Percentiles rank a stretch among this genome's conserved stretches.
Conservation (phyloP, 2,888 invertebrate genomes). For the Zhuqinia jingwanae region DNA sequence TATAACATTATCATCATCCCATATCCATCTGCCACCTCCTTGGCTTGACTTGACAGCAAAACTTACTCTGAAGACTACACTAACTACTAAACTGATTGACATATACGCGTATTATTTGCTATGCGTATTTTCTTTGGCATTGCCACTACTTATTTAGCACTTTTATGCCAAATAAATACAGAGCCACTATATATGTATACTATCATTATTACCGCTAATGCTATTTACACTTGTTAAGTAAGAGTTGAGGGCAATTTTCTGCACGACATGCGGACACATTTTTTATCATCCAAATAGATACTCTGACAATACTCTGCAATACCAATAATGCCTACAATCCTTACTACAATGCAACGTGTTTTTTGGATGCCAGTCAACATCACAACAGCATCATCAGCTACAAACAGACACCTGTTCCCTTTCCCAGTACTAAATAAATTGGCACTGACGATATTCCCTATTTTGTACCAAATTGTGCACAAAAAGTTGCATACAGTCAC, state of each 20-base stretch:
- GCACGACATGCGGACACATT: slow-evolving; percentile 20
- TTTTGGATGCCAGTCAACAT: slow-evolving; percentile 12
- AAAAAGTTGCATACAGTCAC: too few species aligned
- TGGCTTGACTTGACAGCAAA: neutral
- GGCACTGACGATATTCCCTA: slow-evolving; percentile 1
- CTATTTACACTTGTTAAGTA: slow-evolving; percentile 10
- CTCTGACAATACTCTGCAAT: too few species aligned
- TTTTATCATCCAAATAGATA: too few species aligned
- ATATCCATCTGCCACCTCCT: neutral
- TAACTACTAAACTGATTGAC: neutral
- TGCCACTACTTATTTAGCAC: slow-evolving; percentile 11
- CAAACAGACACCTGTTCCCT: slow-evolving; percentile 39
- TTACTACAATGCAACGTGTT: too few species aligned
- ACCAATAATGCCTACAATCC: slow-evolving; percentile 8
- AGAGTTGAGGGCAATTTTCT: slow-evolving; percentile 16
- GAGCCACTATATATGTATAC: neutral
- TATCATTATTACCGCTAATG: neutral
- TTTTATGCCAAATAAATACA: neutral
- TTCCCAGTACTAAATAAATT: slow-evolving; percentile 15
- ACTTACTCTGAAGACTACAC: too few species aligned
- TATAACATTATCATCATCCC: too few species aligned
- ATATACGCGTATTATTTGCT: neutral
- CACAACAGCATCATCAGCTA: slow-evolving; percentile 18
- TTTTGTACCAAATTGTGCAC: neutral
- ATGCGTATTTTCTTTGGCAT: slow-evolving; percentile 31